Evolutionary conservation across 2,113 vertebrate genomes (phyloP).

Genomic region (Mobula hypostoma): DNA sequence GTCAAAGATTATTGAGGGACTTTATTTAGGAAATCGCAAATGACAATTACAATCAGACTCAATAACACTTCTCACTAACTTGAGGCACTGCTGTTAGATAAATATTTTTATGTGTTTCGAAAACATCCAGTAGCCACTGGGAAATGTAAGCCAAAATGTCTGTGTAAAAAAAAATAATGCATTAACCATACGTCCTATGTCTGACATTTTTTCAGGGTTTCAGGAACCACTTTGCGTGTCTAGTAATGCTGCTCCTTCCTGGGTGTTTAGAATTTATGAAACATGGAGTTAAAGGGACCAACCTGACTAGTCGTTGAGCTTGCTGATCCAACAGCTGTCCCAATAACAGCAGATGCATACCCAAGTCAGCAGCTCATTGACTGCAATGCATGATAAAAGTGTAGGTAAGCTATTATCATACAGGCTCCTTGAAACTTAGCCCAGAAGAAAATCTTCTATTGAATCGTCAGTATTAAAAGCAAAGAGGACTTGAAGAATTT

Average conservation of each 20-base stretch:
- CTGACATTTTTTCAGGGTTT: slow-evolving; percentile 34
- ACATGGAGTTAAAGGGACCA: slow-evolving; percentile 16
- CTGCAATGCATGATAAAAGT: slow-evolving; percentile 27
- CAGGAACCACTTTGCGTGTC: slow-evolving; percentile 32
- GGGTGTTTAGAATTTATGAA: slow-evolving; percentile 10
- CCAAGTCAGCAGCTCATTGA: not conserved
- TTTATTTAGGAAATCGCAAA: not conserved
- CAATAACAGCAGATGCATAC: not conserved
- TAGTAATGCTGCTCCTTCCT: slow-evolving; percentile 28
- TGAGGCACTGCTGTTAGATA: not conserved
- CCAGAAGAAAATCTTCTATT: slow-evolving; percentile 43
- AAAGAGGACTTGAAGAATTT: slow-evolving; percentile 67
- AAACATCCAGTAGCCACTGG: slow-evolving; percentile 2
- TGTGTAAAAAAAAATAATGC: slow-evolving; percentile 18
- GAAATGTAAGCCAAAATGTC: slow-evolving; percentile 35
- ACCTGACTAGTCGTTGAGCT: slow-evolving; percentile 2
- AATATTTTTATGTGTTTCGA: not conserved
- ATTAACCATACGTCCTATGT: slow-evolving; percentile 24
- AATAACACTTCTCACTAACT: slow-evolving; percentile 7
- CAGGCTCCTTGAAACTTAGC: slow-evolving; percentile 34
- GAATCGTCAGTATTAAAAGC: slow-evolving; percentile 72
- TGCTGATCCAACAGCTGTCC: not conserved
- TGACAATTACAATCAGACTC: slow-evolving; percentile 22
- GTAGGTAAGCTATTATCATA: slow-evolving; percentile 36
- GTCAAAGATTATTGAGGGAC: not conserved